A percentile compares a stretch with the other conserved stretches of the same genome.
These are phyloP conservation scores for Sycophila texana DNA, from an alignment of 2,888 invertebrate genomes.

Conservation along the genomic window DNA sequence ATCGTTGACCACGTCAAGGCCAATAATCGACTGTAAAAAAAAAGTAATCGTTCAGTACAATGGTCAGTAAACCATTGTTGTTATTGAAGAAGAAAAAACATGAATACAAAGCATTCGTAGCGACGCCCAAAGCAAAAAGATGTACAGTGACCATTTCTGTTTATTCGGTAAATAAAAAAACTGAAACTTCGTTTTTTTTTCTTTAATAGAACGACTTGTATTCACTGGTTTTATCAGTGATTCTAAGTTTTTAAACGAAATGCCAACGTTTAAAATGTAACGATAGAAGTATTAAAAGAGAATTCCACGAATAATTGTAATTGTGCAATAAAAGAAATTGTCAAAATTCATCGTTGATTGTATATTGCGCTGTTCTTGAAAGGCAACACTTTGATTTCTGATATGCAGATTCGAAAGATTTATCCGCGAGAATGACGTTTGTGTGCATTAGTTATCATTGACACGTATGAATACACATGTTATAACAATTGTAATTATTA, in stretches of 20 bases:
- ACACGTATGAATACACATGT: conserved; percentile 47
- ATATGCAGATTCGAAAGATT: conserved; percentile 17
- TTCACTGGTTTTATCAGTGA: conserved; percentile 2
- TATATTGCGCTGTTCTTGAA: not conserved
- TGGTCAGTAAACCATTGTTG: conserved; percentile 25
- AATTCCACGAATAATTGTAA: conserved; percentile 1
- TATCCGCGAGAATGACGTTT: conserved; percentile 41
- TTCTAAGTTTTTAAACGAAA: conserved; percentile 1
- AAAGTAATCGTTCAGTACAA: conserved; percentile 14
- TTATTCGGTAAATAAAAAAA: conserved; percentile 1
- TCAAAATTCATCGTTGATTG: conserved; percentile 1
- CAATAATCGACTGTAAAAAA: conserved; percentile 53
- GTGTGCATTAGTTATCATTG: conserved; percentile 49
- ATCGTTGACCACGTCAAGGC: conserved; percentile 34
- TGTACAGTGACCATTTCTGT: conserved; percentile 1
- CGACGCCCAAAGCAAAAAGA: conserved; percentile 1
- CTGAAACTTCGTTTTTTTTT: conserved; percentile 4
- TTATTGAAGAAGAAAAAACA: conserved; percentile 14
- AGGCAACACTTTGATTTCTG: conserved; percentile 31
- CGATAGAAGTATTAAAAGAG: not conserved
- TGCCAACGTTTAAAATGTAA: not conserved
- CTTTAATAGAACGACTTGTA: conserved; percentile 7
- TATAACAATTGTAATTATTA: conserved; percentile 49
- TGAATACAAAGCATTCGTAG: conserved; percentile 13
- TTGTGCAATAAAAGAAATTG: conserved; percentile 5